phyloP scores from a whole-genome alignment of 2,113 vertebrate species.

The Jacana jacana region DNA sequence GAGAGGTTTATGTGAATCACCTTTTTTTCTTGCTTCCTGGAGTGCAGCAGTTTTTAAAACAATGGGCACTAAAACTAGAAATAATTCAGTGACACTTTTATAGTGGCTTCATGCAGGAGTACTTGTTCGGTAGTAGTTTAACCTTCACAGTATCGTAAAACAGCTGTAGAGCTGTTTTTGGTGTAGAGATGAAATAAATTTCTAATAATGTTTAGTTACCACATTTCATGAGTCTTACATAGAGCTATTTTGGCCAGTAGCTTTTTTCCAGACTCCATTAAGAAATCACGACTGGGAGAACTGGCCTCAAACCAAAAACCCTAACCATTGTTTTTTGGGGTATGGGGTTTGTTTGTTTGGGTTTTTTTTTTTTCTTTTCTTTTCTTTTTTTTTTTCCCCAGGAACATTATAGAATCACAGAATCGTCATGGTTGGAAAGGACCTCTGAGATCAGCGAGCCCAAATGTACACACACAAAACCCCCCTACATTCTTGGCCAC shows the following conservation, averaged over 20 bases:
- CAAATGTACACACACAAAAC: too few species aligned
- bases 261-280: background rate
- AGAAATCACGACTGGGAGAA: background rate
- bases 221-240: background rate
- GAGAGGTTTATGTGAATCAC: constrained; percentile 15
- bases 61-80: constrained; percentile 42
- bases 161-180: constrained; percentile 18
- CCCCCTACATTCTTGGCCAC: too few species aligned
- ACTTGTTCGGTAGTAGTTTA: constrained; percentile 12
- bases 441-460: too few species aligned
- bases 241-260: background rate
- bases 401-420: background rate
- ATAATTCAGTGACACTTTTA: constrained; percentile 60
- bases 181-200: constrained; percentile 55
- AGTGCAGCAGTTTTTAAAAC: constrained; percentile 47
- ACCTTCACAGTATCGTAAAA: constrained; percentile 49
- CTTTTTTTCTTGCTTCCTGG: constrained; percentile 44
- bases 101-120: constrained; percentile 6
- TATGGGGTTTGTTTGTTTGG: background rate
- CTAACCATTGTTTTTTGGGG: background rate
- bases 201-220: constrained; percentile 27
- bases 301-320: background rate
- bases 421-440: too few species aligned
- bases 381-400: too few species aligned
- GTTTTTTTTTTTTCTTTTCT: background rate